Conservation (phyloP, 2,113 vertebrate genomes). For the Megaleporinus macrocephalus region DNA sequence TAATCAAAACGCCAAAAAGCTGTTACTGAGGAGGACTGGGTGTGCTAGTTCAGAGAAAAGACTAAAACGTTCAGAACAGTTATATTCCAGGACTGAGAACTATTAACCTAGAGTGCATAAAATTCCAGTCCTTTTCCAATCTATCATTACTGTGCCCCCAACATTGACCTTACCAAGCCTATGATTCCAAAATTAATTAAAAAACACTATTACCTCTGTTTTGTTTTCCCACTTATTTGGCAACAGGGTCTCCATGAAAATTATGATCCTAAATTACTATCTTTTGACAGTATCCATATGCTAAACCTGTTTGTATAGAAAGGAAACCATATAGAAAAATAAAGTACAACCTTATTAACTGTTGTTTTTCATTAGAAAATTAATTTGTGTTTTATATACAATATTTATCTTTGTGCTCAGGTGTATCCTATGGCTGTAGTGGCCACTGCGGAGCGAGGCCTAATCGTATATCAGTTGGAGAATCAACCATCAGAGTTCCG, state of each 20-base stretch:
- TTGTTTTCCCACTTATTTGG: too few relatives aligned
- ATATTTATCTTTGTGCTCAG: slow-evolving; percentile 70
- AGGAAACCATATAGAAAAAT: neutral
- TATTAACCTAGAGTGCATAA: too few relatives aligned
- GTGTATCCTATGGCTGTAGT: slow-evolving; percentile 98
- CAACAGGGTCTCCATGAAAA: neutral
- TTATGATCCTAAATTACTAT: neutral
- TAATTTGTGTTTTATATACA: too few relatives aligned
- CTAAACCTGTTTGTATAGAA: neutral
- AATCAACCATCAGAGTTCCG: slow-evolving; percentile 97
- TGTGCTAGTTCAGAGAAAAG: too few relatives aligned
- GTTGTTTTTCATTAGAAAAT: too few relatives aligned
- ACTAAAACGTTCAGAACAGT: too few relatives aligned
- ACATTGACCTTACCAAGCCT: too few relatives aligned
- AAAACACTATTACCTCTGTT: neutral
- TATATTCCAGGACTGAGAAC: too few relatives aligned
- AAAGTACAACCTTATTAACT: neutral
- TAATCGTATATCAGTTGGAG: slow-evolving; percentile 97
- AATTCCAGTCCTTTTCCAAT: too few relatives aligned
- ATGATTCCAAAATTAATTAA: neutral
- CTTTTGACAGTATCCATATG: neutral
- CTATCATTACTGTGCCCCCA: too few relatives aligned
- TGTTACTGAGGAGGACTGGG: too few relatives aligned
- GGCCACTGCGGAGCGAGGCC: slow-evolving; percentile 93
- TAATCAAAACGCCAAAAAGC: too few relatives aligned